Percentiles rank a stretch among this genome's conserved stretches.
These are phyloP conservation scores for Glareola pratincola DNA, from an alignment of 2,113 vertebrate species.

Conservation along the genomic window DNA sequence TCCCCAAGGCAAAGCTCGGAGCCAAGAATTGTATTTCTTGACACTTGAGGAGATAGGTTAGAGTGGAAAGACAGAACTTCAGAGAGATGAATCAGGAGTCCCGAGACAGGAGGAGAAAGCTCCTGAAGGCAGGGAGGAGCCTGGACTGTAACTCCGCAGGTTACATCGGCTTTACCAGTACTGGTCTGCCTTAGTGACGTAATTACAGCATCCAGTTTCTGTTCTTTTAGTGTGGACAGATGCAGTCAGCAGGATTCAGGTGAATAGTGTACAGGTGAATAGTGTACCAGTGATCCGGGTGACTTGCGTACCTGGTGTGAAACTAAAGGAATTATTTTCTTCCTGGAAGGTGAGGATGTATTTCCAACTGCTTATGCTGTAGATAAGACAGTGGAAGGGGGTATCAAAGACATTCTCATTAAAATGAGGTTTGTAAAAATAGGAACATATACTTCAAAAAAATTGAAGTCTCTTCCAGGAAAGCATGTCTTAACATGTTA, in stretches of 20 bases:
- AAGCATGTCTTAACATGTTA: neutral
- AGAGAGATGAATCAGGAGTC: neutral
- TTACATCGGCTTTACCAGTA: neutral
- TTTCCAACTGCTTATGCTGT: neutral
- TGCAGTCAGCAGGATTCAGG: neutral
- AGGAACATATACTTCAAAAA: neutral
- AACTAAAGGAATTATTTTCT: neutral
- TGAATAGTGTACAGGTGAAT: neutral
- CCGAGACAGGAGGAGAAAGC: neutral
- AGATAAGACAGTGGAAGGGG: neutral
- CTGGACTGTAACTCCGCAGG: neutral
- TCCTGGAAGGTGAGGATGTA: neutral
- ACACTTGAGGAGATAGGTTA: neutral
- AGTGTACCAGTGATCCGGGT: neutral
- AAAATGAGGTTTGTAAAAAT: slow-evolving; percentile 2
- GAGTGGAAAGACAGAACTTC: neutral
- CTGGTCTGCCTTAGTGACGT: neutral
- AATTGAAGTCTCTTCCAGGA: neutral
- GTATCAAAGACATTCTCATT: neutral
- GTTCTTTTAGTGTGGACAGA: neutral
- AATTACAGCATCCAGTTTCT: neutral
- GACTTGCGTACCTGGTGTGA: neutral
- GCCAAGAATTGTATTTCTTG: neutral
- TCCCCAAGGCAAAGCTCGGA: neutral
- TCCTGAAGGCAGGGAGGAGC: neutral